Evolutionary conservation across 2,113 vertebrate species (phyloP).

Genomic region (Axis porcinus): DNA sequence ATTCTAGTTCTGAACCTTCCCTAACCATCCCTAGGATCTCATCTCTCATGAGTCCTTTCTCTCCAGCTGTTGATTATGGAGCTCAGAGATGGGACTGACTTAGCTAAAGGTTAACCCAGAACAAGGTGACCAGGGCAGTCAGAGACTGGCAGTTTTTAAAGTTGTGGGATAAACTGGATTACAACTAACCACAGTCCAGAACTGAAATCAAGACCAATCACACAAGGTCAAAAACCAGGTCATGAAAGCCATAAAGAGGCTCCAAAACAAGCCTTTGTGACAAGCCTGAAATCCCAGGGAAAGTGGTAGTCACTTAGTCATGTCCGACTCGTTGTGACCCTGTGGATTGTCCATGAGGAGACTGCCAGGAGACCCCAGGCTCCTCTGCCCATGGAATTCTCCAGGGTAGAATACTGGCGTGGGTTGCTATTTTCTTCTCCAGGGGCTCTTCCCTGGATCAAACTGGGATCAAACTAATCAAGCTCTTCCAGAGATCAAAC

Average conservation of each 20-base stretch:
- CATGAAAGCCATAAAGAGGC: neutral
- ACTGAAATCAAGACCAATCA: conserved; percentile 14
- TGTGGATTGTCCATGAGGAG: neutral
- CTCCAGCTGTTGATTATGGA: neutral
- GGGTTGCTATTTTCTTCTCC: neutral
- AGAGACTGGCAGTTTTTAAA: neutral
- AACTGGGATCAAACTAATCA: neutral
- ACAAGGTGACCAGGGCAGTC: neutral
- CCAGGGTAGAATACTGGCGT: neutral
- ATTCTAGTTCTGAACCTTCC: neutral
- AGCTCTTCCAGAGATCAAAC: neutral
- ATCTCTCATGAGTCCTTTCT: neutral
- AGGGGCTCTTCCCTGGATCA: neutral
- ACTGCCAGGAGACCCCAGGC: neutral
- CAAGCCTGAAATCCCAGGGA: neutral
- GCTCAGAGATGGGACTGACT: neutral
- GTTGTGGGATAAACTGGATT: neutral
- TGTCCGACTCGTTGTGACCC: rapidly evolving
- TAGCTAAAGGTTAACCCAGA: neutral
- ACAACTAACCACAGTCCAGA: neutral
- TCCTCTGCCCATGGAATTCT: neutral
- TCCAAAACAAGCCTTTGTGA: neutral
- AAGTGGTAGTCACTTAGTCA: neutral
- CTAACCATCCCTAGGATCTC: neutral
- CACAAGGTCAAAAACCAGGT: neutral